phyloP scores from a whole-genome alignment of 2,888 invertebrate genomes.

The Cataglyphis livida region DNA sequence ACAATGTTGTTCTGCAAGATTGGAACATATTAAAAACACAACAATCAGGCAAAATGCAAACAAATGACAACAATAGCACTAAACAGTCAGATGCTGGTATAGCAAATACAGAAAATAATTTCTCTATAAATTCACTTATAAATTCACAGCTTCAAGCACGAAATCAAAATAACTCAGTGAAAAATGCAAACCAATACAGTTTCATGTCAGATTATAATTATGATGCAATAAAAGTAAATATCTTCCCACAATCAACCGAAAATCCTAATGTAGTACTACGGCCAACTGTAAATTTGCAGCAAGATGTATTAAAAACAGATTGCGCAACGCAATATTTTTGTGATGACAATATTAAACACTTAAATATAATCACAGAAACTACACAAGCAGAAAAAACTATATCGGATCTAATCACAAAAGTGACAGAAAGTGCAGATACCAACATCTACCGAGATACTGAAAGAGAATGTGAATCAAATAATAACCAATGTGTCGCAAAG shows the following conservation, averaged over 20 bases:
- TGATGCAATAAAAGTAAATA: conserved; percentile 50
- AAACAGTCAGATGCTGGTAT: conserved; percentile 38
- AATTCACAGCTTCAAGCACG: conserved; percentile 48
- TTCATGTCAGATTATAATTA: conserved; percentile 53
- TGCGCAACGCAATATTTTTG: conserved; percentile 58
- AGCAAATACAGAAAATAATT: conserved; percentile 30
- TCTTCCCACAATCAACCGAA: conserved; percentile 24
- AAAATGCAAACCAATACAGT: conserved; percentile 27
- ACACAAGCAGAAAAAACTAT: conserved; percentile 81
- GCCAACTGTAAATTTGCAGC: conserved; percentile 17
- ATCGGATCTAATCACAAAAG: conserved; percentile 45
- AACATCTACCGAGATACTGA: not conserved
- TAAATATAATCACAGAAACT: conserved; percentile 50
- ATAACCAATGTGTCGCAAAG: not conserved
- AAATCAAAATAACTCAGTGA: conserved; percentile 42
- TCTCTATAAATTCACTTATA: not conserved
- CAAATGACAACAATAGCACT: conserved; percentile 7
- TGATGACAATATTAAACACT: conserved; percentile 48
- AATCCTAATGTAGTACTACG: conserved; percentile 28
- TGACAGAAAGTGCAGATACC: not conserved
- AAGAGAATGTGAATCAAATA: conserved; percentile 34
- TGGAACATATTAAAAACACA: conserved; percentile 73
- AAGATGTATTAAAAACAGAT: conserved; percentile 46
- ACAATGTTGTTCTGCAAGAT: conserved; percentile 70
- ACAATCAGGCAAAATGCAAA: conserved; percentile 2